Conservation (phyloP, 2,888 invertebrate genomes). For the Tryphoninae sp. region DNA sequence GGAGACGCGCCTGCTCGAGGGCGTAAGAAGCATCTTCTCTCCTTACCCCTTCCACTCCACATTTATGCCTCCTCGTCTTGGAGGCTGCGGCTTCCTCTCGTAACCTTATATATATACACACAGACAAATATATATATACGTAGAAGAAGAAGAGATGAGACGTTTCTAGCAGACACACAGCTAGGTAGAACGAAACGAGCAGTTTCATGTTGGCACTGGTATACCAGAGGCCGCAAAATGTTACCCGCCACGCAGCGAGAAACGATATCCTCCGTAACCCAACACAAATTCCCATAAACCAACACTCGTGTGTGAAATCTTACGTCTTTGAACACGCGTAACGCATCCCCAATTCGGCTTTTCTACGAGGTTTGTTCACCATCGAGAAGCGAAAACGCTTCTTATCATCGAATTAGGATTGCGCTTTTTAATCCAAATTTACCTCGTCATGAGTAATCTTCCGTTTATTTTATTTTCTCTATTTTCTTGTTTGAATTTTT, state of each 20-base stretch:
- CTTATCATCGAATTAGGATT: background rate
- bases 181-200: slow-evolving; percentile 47
- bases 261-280: slow-evolving; percentile 19
- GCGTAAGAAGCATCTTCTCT: slow-evolving; percentile 62
- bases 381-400: background rate
- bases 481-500: background rate
- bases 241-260: slow-evolving; percentile 10
- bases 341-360: too few species aligned
- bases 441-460: too few species aligned
- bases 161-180: background rate
- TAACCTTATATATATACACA: slow-evolving; percentile 26
- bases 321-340: slow-evolving; percentile 34
- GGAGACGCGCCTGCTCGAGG: slow-evolving; percentile 62
- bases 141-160: slow-evolving; percentile 12
- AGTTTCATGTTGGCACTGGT: slow-evolving; percentile 40
- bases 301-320: slow-evolving; percentile 35
- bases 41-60: slow-evolving; percentile 32
- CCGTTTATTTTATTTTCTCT: too few species aligned
- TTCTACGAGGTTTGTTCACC: too few species aligned
- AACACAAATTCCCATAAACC: slow-evolving; percentile 59
- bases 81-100: slow-evolving; percentile 51
- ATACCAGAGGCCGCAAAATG: slow-evolving; percentile 57
- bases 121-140: slow-evolving; percentile 16
- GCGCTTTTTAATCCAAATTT: too few species aligned
- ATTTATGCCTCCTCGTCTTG: slow-evolving; percentile 41